Conservation (phyloP, 2,113 vertebrate species). For the Mirounga angustirostris region DNA sequence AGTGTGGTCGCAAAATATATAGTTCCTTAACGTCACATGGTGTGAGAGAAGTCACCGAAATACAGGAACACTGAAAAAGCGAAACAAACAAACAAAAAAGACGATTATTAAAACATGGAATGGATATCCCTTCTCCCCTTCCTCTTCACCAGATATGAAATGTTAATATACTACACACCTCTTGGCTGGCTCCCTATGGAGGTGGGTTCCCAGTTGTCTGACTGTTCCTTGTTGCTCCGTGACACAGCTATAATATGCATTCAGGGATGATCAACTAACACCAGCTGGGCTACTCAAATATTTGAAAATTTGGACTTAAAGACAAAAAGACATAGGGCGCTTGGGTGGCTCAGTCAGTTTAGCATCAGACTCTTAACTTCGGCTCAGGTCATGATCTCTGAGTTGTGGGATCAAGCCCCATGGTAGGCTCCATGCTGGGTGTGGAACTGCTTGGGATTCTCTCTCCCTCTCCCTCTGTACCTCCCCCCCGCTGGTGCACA, state of each 20-base stretch:
- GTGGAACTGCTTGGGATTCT: too few relatives aligned
- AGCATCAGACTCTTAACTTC: too few relatives aligned
- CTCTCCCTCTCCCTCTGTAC: too few relatives aligned
- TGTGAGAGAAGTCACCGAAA: not conserved
- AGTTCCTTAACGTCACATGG: not conserved
- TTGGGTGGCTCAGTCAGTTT: too few relatives aligned
- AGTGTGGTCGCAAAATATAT: not conserved
- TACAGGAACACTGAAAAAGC: not conserved
- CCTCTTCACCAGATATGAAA: not conserved
- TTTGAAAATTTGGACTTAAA: not conserved
- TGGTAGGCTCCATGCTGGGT: too few relatives aligned
- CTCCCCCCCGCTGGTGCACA: too few relatives aligned
- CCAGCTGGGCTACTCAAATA: not conserved
- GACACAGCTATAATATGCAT: too few relatives aligned
- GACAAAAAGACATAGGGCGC: not conserved
- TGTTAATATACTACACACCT: not conserved
- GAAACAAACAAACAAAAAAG: too few relatives aligned
- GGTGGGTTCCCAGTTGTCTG: not conserved
- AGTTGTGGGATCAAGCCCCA: too few relatives aligned
- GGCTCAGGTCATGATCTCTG: too few relatives aligned
- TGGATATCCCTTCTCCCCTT: not conserved
- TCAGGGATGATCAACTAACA: not conserved
- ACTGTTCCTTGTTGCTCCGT: not conserved
- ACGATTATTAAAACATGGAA: not conserved
- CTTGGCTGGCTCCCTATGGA: not conserved